Percentiles rank a stretch among this genome's conserved stretches.
Evolutionary conservation across 2,888 invertebrate species (phyloP).

Genomic region (Apotomis turbidana): DNA sequence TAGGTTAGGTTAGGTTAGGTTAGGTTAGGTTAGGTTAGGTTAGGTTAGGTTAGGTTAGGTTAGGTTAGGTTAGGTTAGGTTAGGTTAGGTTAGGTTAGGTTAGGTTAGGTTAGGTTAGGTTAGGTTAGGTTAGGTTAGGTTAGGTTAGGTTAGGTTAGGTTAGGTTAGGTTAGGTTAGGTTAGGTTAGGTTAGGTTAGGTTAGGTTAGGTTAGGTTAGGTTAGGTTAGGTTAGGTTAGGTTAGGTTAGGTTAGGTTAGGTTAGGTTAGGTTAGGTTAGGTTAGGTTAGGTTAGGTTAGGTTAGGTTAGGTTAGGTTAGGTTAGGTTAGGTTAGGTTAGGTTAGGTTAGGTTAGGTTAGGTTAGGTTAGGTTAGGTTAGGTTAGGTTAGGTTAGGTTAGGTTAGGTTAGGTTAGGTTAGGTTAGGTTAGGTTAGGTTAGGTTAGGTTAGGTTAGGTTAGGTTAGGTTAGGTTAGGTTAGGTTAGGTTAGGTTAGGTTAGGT

Average conservation of each 20-base stretch:
- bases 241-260: conserved; percentile 19
- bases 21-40: conserved; percentile 18
- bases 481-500: conserved; percentile 20
- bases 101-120: conserved; percentile 19
- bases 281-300: conserved; percentile 18
- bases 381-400: conserved; percentile 8
- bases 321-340: conserved; percentile 37
- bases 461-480: conserved; percentile 17
- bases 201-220: conserved; percentile 19
- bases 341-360: conserved; percentile 42
- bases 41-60: conserved; percentile 19
- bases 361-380: conserved; percentile 40
- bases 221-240: conserved; percentile 19
- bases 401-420: conserved; percentile 8
- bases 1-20: conserved; percentile 22
- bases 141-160: conserved; percentile 19
- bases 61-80: conserved; percentile 19
- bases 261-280: conserved; percentile 19
- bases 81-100: conserved; percentile 19
- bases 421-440: conserved; percentile 7
- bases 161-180: conserved; percentile 17
- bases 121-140: conserved; percentile 19
- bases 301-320: no score
- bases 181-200: conserved; percentile 19
- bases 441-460: conserved; percentile 9